Conservation (phyloP, 2,113 vertebrate genomes). For the Ceyx cyanopectus region DNA sequence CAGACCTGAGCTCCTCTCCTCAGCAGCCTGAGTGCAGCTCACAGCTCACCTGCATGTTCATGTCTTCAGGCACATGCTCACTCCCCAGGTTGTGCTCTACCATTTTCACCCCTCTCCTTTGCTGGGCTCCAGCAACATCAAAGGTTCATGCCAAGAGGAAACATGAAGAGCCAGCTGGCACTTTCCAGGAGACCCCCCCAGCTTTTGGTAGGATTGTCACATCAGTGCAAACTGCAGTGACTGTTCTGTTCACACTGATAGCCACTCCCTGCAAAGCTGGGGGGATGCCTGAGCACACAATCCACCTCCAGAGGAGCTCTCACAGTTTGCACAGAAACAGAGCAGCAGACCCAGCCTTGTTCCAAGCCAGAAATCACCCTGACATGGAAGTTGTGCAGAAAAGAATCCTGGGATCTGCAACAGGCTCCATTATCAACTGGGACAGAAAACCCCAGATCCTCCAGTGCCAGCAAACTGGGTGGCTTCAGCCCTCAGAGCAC, state of each 20-base stretch:
- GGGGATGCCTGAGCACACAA: not conserved
- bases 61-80: not conserved
- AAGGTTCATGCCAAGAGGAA: not conserved
- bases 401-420: not conserved
- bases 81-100: not conserved
- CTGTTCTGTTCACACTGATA: not conserved
- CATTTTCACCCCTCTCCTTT: not conserved
- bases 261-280: not conserved
- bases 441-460: not conserved
- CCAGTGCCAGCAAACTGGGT: not conserved
- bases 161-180: not conserved
- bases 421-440: not conserved
- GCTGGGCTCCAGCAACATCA: not conserved
- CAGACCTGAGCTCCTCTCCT: not conserved
- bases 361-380: not conserved
- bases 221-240: not conserved
- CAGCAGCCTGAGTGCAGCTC: not conserved
- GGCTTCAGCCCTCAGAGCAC: not conserved
- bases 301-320: not conserved
- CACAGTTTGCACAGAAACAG: not conserved
- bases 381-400: not conserved
- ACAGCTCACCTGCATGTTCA: not conserved
- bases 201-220: not conserved
- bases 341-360: not conserved
- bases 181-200: not conserved